These are phyloP conservation scores for Maconellicoccus hirsutus DNA, from an alignment of 1,140 invertebrate genomes.

Conservation along the genomic window DNA sequence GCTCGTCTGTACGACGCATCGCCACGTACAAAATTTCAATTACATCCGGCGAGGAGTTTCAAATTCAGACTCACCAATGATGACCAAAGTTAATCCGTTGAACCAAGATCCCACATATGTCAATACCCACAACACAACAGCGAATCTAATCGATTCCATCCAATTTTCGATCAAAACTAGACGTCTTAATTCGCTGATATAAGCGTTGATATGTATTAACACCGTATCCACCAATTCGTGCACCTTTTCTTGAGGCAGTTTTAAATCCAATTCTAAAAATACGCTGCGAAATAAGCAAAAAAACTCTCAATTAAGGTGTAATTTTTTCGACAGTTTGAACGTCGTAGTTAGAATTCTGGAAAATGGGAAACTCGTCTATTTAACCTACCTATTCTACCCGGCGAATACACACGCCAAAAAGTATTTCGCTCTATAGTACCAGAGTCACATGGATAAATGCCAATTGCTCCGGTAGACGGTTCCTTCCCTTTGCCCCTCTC, in stretches of 20 bases:
- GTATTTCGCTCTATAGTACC: background rate
- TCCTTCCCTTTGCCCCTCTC: background rate
- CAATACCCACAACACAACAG: constrained; percentile 79
- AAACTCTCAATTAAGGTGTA: background rate
- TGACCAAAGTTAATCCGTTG: constrained; percentile 93
- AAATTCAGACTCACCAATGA: constrained; percentile 56
- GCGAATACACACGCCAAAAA: background rate
- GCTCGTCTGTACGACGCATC: too few relatives aligned
- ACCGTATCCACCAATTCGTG: constrained; percentile 70
- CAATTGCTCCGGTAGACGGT: background rate
- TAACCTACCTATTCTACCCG: background rate
- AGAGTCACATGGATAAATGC: background rate
- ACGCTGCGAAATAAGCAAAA: constrained; percentile 46
- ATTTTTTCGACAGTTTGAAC: background rate
- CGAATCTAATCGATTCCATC: constrained; percentile 91
- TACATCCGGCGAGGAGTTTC: background rate
- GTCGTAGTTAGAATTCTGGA: too few relatives aligned
- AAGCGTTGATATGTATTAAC: constrained; percentile 71
- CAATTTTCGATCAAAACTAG: constrained; percentile 93
- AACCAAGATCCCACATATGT: constrained; percentile 96
- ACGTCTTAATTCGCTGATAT: constrained; percentile 67
- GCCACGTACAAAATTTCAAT: background rate
- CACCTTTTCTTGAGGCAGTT: constrained; percentile 74
- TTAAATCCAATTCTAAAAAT: constrained; percentile 74
- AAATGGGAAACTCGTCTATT: background rate